These are phyloP conservation scores for Columba janthina DNA, from an alignment of 2,113 vertebrate genomes.

Conservation along the genomic window DNA sequence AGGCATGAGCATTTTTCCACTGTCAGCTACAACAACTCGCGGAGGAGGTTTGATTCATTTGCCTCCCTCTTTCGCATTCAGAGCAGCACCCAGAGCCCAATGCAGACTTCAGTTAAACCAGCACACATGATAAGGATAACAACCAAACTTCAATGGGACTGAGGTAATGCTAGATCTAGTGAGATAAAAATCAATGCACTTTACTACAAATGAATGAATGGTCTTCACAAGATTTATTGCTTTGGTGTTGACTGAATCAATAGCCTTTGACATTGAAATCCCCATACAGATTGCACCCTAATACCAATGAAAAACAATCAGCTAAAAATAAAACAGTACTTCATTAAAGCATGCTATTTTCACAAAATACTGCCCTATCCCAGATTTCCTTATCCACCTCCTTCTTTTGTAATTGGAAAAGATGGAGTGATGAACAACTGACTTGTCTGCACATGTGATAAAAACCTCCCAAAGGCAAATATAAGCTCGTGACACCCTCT, in stretches of 20 bases:
- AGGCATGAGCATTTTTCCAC: background rate
- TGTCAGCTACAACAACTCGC: rapidly evolving
- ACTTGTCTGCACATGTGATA: background rate
- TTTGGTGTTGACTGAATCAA: background rate
- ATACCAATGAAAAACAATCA: background rate
- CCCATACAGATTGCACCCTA: background rate
- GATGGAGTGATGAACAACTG: background rate
- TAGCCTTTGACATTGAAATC: background rate
- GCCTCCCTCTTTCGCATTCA: background rate
- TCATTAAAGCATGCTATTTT: background rate
- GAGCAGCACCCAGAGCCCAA: background rate
- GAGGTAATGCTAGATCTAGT: background rate
- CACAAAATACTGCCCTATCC: background rate
- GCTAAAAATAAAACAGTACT: background rate
- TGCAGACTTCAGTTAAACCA: background rate
- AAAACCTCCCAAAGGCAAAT: background rate
- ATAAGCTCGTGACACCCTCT: background rate
- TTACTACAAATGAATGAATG: background rate
- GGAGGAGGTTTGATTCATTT: background rate
- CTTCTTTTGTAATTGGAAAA: background rate
- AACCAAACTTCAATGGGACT: background rate
- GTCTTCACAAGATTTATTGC: background rate
- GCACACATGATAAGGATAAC: background rate
- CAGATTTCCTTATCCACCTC: background rate
- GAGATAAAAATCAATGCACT: background rate